Conservation (phyloP, 64 coral and sea anemone genomes). For the Catalaphyllia jardinei region DNA sequence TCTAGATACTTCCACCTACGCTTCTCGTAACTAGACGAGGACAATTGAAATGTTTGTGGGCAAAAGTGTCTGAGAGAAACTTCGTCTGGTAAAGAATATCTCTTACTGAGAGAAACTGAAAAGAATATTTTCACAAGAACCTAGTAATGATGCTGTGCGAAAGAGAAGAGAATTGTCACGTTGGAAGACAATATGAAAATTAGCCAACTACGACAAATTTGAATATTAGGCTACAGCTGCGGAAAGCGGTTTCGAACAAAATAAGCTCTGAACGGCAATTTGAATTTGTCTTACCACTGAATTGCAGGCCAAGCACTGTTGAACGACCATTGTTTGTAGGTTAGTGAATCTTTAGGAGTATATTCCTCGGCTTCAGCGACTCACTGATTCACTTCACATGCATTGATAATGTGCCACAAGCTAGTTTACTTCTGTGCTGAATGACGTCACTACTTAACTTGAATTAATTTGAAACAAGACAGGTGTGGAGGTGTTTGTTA, state of each 20-base stretch:
- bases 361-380: neutral
- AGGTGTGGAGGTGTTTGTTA: neutral
- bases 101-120: no score
- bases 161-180: neutral
- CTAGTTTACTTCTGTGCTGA: neutral
- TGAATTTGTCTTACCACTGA: neutral
- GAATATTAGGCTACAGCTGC: neutral
- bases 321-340: neutral
- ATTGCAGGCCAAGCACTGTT: neutral
- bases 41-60: neutral
- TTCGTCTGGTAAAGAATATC: no score
- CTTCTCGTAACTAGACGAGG: neutral
- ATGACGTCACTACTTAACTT: neutral
- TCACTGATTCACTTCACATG: neutral
- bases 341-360: neutral
- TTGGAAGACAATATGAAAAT: neutral
- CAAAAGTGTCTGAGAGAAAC: neutral
- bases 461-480: neutral
- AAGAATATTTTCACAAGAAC: no score
- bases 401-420: neutral
- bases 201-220: neutral
- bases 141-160: no score
- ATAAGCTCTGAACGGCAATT: neutral
- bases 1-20: neutral
- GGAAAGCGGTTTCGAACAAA: neutral